phyloP scores from a whole-genome alignment of 2,888 invertebrate species.

The Lasioglossum leucozonium region DNA sequence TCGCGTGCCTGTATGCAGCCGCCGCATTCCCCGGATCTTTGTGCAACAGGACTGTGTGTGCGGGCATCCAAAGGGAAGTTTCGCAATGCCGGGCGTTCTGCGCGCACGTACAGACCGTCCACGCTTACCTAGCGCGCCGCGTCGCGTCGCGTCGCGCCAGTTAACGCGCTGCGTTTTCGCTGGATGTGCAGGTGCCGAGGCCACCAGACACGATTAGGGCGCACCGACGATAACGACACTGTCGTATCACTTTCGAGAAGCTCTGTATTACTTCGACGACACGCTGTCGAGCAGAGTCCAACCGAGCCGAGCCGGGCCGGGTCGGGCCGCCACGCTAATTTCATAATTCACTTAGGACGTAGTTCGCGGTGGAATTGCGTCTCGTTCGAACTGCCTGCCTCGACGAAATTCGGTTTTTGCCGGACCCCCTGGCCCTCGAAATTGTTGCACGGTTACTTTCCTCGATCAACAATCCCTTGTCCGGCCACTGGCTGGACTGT shows the following conservation, averaged over 20 bases:
- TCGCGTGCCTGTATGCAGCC: conserved; percentile 55
- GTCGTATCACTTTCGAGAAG: conserved; percentile 31
- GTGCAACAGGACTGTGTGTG: conserved; percentile 60
- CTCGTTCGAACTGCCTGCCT: not conserved
- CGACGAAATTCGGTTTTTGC: not conserved
- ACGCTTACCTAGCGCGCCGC: conserved; percentile 11
- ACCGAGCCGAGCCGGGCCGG: not conserved
- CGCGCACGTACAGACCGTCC: conserved; percentile 34
- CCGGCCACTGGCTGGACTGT: not conserved
- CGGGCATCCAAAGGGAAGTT: conserved; percentile 50
- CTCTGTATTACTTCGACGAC: conserved; percentile 17
- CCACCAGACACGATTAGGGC: conserved; percentile 37
- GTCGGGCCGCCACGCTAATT: conserved; percentile 18
- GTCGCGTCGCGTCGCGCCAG: not conserved
- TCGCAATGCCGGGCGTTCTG: conserved; percentile 51
- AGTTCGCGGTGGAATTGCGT: not conserved
- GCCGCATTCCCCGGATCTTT: conserved; percentile 61
- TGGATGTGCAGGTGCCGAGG: not conserved
- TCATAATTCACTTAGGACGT: conserved; percentile 28
- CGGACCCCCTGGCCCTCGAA: not conserved
- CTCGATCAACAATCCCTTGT: not conserved
- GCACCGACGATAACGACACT: conserved; percentile 40
- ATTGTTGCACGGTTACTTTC: not conserved
- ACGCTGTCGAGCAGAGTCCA: not conserved
- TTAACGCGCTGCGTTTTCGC: not conserved